These are phyloP conservation scores for Apogon talboti DNA, from an alignment of 2,797 vertebrate genomes.

Conservation along the genomic window DNA sequence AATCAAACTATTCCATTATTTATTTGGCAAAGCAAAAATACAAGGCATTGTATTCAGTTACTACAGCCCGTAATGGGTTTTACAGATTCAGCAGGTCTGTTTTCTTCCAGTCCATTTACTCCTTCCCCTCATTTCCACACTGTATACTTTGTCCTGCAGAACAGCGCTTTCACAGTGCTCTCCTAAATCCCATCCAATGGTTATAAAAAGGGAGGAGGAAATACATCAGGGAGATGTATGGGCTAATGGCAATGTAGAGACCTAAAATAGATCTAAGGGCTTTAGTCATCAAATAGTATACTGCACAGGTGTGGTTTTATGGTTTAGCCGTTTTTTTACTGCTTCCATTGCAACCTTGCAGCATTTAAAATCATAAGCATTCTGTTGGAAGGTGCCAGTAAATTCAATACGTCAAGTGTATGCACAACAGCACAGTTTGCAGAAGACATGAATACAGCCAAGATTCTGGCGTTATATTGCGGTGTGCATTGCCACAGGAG, in stretches of 20 bases:
- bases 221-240: constrained; percentile 57
- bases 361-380: constrained; percentile 55
- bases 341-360: constrained; percentile 58
- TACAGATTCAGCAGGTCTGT: constrained; percentile 31
- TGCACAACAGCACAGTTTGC: constrained; percentile 30
- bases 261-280: constrained; percentile 68
- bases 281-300: constrained; percentile 58
- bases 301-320: constrained; percentile 68
- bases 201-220: constrained; percentile 75
- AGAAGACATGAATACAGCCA: constrained; percentile 36
- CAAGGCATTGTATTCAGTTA: not conserved
- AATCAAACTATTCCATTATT: not conserved
- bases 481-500: constrained; percentile 36
- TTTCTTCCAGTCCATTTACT: constrained; percentile 77
- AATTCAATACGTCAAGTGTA: constrained; percentile 39
- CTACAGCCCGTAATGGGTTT: constrained; percentile 4
- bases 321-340: constrained; percentile 49
- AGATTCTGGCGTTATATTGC: constrained; percentile 38
- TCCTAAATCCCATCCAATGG: constrained; percentile 85
- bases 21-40: not conserved
- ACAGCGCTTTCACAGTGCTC: constrained; percentile 83
- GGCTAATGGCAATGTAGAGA: constrained; percentile 50
- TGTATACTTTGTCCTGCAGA: constrained; percentile 85
- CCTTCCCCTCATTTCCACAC: constrained; percentile 82
- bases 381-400: constrained; percentile 37